These are phyloP conservation scores for Latrodectus geometricus DNA, from an alignment of 1,140 invertebrate genomes.

Conservation along the genomic window DNA sequence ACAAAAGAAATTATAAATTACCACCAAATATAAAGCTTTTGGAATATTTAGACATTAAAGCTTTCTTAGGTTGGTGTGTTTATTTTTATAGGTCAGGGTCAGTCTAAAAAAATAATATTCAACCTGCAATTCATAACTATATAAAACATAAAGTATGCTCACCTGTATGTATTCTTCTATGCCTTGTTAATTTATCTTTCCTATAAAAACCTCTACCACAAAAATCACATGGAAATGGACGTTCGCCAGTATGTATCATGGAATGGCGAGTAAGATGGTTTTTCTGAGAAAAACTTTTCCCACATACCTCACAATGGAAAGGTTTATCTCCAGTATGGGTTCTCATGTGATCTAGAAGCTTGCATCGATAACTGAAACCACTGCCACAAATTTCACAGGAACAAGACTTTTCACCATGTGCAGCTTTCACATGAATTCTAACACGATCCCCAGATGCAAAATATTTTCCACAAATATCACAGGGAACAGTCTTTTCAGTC, in stretches of 20 bases:
- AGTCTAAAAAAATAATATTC: constrained; percentile 34
- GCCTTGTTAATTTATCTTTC: constrained; percentile 83
- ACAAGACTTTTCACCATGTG: constrained; percentile 62
- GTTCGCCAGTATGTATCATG: constrained; percentile 87
- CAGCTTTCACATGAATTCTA: constrained; percentile 64
- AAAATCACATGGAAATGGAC: constrained; percentile 88
- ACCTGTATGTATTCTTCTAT: constrained; percentile 83
- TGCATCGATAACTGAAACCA: constrained; percentile 66
- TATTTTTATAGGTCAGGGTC: constrained; percentile 28
- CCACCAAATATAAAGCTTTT: not conserved
- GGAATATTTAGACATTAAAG: not conserved
- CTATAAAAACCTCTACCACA: constrained; percentile 88
- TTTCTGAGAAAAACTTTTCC: constrained; percentile 65
- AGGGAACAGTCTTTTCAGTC: constrained; percentile 64
- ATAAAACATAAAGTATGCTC: not conserved
- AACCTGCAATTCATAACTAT: constrained; percentile 19
- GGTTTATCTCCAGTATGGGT: constrained; percentile 66
- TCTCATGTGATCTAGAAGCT: constrained; percentile 65
- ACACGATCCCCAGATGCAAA: constrained; percentile 65
- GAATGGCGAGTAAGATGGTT: constrained; percentile 66
- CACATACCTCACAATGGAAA: constrained; percentile 66
- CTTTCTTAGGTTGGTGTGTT: not conserved
- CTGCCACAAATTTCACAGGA: constrained; percentile 65
- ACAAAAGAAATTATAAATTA: not conserved
- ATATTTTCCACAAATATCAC: constrained; percentile 65